Base-by-base conservation (phyloP, 1,140 invertebrate genomes). In the Dinoponera quadriceps region DNA sequence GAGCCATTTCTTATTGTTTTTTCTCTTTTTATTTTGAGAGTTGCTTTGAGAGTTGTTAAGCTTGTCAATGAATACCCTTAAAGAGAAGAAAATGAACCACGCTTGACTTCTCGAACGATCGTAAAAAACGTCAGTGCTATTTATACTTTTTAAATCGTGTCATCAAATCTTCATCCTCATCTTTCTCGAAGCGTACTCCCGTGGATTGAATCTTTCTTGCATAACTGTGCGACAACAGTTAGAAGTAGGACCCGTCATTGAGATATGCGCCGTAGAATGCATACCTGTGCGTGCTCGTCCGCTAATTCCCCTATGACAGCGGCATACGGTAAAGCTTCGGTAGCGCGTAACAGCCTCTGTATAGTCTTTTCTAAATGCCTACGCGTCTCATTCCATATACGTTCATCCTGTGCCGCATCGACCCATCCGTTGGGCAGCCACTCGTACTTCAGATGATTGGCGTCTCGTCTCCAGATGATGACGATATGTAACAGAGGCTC, bases 391-490 rank as follows among this genome's bases (percentile, higher is more conserved):
- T 98, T 98, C 83, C 97, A 95, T 49, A 95, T 90, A 72, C 92
- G 94, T 65, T 96, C 95, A 65, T 94, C 92, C 77, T 94, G 86
- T 44, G 91, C 91, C 14, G 91, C 83, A 29, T 94, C 91, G 27
- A 95, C 91, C 92, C 92, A 94, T 82, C 91, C 83, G 25, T 68
- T 91, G 82, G 89, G 91, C 65, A 94, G 92, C 98, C 98, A 99
- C 91, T 99, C 98, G 91, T 98, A 99, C 90, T 97, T 98, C n/a
- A 99, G 94, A 74, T 97, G 96, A 25, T 96, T 96, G 20, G 96
- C 95, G 92, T 98, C 98, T 59, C 97, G 95, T 22, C 98, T 95
- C 98, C 98, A 99, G 82, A 99, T 96, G 44, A 99, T 97, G 0
- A 98, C 98, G 60, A 98, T 96, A 55, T 97, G 95, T 60, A 97